Base-by-base conservation (phyloP, 1,140 invertebrate genomes). In the Drosophila persimilis region DNA sequence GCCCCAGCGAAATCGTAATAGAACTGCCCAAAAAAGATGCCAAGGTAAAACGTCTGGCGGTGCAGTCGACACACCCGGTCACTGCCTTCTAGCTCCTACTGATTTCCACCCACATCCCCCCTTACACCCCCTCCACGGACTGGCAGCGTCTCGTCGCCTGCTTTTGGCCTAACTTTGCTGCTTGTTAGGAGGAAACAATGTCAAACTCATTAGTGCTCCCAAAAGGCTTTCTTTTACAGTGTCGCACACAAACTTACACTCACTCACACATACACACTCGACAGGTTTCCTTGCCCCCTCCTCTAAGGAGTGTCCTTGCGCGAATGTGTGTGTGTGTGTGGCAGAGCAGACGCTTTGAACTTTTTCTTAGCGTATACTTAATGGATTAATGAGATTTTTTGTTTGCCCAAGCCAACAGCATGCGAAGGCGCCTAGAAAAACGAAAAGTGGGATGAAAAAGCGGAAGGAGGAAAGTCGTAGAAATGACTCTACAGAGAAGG, bases 331-430 rank as follows among this genome's bases (percentile, higher is more conserved):
- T 20, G 31, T 70, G 72, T 59, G 58, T 56, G 45, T 67, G 62
- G 76, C 59, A 60, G 64, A 63, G 75, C 66, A 84, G 75, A 71
- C 76, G 79, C 83, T 88, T 88, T 88, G 84, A 88, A 88, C 83
- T 88, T 88, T 88, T 88, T 88, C 79, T 72, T 76, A 63, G 77
- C 83, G 79, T 86, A 88, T 86, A 86, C 83, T 86, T 88, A 86
- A 86, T 86, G 83, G 83, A 86, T 86, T 86, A 86, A 86, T 86
- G 83, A 86, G 83, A 86, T 86, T 88, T 86, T 88, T 89, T 88
- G 84, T 88, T 88, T 89, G 84, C 83, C 67, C 69, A 89, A 76
- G 78, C 81, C 77, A 86, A 75, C 83, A 86, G 79, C 81, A 63
- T 74, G 65, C 73, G 29, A 52, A 74, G 73, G 31, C 60, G 69